Percentiles rank a stretch among this genome's conserved stretches.
Evolutionary conservation across 2,113 vertebrate genomes (phyloP).

Genomic region (Thermophis baileyi): DNA sequence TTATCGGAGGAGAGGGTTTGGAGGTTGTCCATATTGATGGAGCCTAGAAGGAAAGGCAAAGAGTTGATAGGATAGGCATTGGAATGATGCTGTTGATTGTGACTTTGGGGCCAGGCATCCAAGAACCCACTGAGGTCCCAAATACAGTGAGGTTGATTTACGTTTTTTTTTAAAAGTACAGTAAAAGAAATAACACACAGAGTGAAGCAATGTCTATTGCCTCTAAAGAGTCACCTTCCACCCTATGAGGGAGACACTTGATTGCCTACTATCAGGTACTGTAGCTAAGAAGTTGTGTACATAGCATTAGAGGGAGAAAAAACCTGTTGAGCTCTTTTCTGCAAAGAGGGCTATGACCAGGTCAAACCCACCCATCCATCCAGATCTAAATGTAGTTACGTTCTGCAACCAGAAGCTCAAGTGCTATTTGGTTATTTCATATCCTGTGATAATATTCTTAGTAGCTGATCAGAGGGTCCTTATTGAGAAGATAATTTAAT

Average conservation of each 20-base stretch:
- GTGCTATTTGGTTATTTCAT: background rate
- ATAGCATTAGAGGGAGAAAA: background rate
- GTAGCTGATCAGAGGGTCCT: background rate
- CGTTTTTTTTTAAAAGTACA: background rate
- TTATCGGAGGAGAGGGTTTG: constrained; percentile 93
- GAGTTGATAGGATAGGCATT: background rate
- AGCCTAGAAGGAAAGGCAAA: constrained; percentile 65
- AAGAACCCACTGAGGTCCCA: background rate
- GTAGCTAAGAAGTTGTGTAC: background rate
- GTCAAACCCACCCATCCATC: background rate
- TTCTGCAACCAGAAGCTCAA: background rate
- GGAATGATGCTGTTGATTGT: background rate
- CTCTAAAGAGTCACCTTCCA: background rate
- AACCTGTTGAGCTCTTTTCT: background rate
- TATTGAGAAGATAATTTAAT: background rate
- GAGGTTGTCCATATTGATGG: constrained; percentile 87
- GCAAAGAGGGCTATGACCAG: background rate
- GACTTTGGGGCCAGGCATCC: background rate
- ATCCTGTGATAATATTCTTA: background rate
- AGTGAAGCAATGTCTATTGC: background rate
- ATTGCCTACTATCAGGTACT: too few relatives aligned
- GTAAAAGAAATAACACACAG: background rate
- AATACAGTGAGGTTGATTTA: background rate
- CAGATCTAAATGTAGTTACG: background rate
- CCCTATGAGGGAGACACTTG: background rate